Evolutionary conservation across 2,888 invertebrate genomes (phyloP), one percentile per base, ranked within the genome.

Genomic region (Amphiduros pacificus): DNA sequence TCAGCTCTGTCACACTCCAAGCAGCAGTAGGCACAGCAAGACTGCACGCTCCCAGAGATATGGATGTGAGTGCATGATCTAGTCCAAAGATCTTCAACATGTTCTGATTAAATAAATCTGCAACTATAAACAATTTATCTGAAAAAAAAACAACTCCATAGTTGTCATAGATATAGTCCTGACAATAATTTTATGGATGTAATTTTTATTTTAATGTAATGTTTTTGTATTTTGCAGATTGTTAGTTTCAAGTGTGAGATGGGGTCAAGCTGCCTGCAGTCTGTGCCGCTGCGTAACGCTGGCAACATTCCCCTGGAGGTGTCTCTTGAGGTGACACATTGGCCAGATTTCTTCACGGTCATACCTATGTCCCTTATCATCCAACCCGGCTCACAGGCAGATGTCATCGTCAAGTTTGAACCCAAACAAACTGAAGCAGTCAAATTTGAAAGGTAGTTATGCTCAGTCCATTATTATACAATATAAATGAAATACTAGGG

Each of bases 291-390:
- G 41, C 70, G 70, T 54, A 78, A 78, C 66, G 73, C 73, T 20
- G 78, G 78, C 5, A 78, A 77, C 62, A 73, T 78, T 41, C 62
- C 67, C n/a, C 60, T 77, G 53, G 60, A 74, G 26, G 64, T 74
- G 4, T 58, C 64, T 0, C 63, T 77, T 49, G 68, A 68, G 24
- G 66, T 76, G 27, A 51, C 69, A 2, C 67, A 70, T 11, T 68
- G 71, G 57, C 59, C 67, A 20, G 74, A 75, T 22, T 41, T 71
- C 17, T 75, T 77, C 59, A 63, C 63, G 20, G 70, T 76, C 9
- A 59, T 55, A 2, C 76, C 75, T 0, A 24, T 61, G 4, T 55
- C 63, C 24, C 28, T 74, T 4, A 60, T 54, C 1, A 71, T 78
- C 22, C 63, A 68, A 27, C 72, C 76, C 1, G 71, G 71, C n/a